Evolutionary conservation across 2,888 invertebrate genomes (phyloP).

Genomic region (Hoplodrina ambigua): DNA sequence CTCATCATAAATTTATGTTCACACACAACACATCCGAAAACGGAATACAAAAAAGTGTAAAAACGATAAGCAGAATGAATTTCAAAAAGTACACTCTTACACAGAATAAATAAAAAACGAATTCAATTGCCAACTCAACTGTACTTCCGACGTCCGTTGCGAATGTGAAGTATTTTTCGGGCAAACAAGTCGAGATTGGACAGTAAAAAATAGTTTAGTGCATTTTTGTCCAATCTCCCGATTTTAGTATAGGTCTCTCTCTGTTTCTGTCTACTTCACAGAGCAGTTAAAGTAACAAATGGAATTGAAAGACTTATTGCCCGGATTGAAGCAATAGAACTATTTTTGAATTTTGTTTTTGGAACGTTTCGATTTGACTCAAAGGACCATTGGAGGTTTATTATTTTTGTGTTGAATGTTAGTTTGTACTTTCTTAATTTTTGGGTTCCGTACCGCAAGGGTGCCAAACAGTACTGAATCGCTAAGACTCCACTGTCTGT

Average conservation of each 20-base stretch:
- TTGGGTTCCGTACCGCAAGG: too few relatives aligned
- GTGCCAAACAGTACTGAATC: too few relatives aligned
- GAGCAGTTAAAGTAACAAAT: conserved; percentile 35
- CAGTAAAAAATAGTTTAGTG: conserved; percentile 46
- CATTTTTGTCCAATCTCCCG: conserved; percentile 38
- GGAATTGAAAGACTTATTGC: conserved; percentile 29
- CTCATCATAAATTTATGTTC: background rate
- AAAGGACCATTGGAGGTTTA: background rate
- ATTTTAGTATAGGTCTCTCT: conserved; percentile 21
- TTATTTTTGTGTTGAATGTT: too few relatives aligned
- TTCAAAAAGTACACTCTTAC: conserved; percentile 18
- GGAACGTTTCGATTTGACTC: background rate
- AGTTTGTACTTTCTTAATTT: too few relatives aligned
- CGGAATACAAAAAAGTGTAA: background rate
- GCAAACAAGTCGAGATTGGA: conserved; percentile 48
- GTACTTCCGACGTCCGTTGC: conserved; percentile 33
- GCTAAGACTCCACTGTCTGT: too few relatives aligned
- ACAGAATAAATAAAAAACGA: conserved; percentile 29
- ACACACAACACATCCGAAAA: background rate
- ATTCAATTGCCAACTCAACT: conserved; percentile 42
- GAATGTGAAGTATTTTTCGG: conserved; percentile 52
- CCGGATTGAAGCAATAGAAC: conserved; percentile 2
- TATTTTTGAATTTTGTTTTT: conserved; percentile 14
- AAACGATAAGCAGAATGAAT: conserved; percentile 21
- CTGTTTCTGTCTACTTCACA: conserved; percentile 13